phyloP scores from a whole-genome alignment of 1,140 invertebrate genomes.

The Mycetomoellerius zeteki region DNA sequence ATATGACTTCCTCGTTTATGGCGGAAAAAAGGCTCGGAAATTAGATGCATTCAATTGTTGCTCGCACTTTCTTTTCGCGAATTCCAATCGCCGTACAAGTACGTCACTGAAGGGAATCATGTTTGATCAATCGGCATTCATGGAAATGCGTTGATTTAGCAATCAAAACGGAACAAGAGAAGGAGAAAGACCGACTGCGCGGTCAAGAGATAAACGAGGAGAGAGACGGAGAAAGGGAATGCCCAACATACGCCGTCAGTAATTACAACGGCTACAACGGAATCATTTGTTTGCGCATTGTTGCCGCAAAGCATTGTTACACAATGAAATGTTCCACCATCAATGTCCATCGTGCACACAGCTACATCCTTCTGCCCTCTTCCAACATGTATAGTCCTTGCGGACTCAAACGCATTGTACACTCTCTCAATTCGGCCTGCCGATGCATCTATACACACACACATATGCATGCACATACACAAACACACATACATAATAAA shows the following conservation, averaged over 20 bases:
- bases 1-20: conserved; percentile 32
- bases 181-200: conserved; percentile 20
- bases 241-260: conserved; percentile 72
- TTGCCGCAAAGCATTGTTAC: conserved; percentile 84
- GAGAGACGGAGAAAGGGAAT: conserved; percentile 46
- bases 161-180: conserved; percentile 70
- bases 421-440: conserved; percentile 37
- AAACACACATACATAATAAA: no score
- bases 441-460: background rate
- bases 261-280: conserved; percentile 82
- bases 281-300: conserved; percentile 85
- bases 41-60: conserved; percentile 61
- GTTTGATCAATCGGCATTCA: conserved; percentile 73
- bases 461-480: background rate
- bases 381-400: conserved; percentile 9
- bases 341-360: conserved; percentile 49
- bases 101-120: background rate
- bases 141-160: conserved; percentile 82
- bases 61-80: conserved; percentile 29
- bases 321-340: conserved; percentile 70
- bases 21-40: conserved; percentile 57
- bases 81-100: conserved; percentile 26
- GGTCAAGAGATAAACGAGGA: background rate
- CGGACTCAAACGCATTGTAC: conserved; percentile 71
- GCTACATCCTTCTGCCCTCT: conserved; percentile 41